phyloP scores from a whole-genome alignment of 2,888 invertebrate genomes.

The Parasteatoda lunata region DNA sequence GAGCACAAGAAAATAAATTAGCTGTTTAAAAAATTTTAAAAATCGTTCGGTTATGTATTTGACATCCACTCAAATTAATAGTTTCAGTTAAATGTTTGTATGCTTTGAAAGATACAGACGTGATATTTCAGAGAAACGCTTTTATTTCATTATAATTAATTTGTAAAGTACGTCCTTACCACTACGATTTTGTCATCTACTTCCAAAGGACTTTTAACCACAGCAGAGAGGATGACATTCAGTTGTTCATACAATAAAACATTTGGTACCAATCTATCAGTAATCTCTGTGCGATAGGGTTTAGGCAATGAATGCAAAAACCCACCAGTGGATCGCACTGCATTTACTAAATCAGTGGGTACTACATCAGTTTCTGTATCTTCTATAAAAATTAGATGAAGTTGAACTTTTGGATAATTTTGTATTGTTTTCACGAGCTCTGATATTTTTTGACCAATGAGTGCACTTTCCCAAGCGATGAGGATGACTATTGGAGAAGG shows the following conservation, averaged over 20 bases:
- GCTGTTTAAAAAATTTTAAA: no score
- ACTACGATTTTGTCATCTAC: conserved; percentile 41
- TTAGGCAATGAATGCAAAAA: conserved; percentile 25
- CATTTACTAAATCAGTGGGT: conserved; percentile 19
- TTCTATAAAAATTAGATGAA: conserved; percentile 46
- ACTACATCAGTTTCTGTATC: conserved; percentile 14
- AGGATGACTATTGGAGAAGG: conserved; percentile 20
- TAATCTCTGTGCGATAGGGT: neutral
- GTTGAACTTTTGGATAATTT: neutral
- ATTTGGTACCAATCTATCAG: neutral
- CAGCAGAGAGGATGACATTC: conserved; percentile 6
- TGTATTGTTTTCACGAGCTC: conserved; percentile 4
- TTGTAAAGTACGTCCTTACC: conserved; percentile 10
- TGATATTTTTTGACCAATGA: conserved; percentile 8
- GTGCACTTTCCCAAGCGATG: conserved; percentile 28
- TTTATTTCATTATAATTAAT: no score
- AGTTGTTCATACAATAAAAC: conserved; percentile 15
- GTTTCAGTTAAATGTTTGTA: no score
- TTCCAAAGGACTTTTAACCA: conserved; percentile 29
- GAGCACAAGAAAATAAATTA: no score
- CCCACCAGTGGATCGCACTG: conserved; percentile 18
- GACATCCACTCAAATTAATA: no score
- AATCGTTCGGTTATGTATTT: no score
- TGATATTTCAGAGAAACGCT: no score
- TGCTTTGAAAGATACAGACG: no score